These are phyloP conservation scores for Apocheima hispidaria DNA, from an alignment of 2,888 invertebrate species.

Conservation along the genomic window DNA sequence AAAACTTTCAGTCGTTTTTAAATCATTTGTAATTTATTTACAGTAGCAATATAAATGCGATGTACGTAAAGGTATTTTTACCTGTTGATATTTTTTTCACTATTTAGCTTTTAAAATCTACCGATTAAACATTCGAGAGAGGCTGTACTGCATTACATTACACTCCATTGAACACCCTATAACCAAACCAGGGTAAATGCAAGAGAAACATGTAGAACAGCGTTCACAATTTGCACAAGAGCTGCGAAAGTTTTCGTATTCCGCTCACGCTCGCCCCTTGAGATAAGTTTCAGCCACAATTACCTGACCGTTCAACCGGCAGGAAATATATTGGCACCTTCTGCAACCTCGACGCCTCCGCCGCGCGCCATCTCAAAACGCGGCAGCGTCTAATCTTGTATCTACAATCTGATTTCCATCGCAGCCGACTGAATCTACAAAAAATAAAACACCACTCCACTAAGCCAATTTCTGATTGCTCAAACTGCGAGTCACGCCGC, in stretches of 20 bases:
- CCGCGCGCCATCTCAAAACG: conserved; percentile 50
- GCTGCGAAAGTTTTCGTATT: conserved; percentile 72
- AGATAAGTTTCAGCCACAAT: conserved; percentile 85
- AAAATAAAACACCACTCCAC: conserved; percentile 48
- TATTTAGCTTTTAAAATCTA: neutral
- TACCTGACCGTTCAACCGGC: conserved; percentile 83
- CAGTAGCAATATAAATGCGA: neutral
- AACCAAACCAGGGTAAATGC: conserved; percentile 32
- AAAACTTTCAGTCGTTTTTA: conserved; percentile 5
- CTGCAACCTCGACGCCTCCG: conserved; percentile 66
- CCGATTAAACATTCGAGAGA: neutral
- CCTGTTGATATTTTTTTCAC: neutral
- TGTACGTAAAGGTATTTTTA: neutral
- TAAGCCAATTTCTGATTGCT: conserved; percentile 56
- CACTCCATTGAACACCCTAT: conserved; percentile 32
- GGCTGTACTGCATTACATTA: neutral
- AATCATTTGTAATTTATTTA: conserved; percentile 21
- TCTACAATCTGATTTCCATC: conserved; percentile 70
- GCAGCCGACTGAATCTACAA: conserved; percentile 49
- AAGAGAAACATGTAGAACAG: conserved; percentile 49
- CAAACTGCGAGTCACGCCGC: conserved; percentile 54
- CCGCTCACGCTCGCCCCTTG: conserved; percentile 77
- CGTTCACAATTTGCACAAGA: conserved; percentile 78
- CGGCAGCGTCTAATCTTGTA: conserved; percentile 65
- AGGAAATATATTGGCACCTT: conserved; percentile 84